Base-by-base conservation (phyloP, 2,888 invertebrate genomes). In the Glaucopsyche alexis region DNA sequence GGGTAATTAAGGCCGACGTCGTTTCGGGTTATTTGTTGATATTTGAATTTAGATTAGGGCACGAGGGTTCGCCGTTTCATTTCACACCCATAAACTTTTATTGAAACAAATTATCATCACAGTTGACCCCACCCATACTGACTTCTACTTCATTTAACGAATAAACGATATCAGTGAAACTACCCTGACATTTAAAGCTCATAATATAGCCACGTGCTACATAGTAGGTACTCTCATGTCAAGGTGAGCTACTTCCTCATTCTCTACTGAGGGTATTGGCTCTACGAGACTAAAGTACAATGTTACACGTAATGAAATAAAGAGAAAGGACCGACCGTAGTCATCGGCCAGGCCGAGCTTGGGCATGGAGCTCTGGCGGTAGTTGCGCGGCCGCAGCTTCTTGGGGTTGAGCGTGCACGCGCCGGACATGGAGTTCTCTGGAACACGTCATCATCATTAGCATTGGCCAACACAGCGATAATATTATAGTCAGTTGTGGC, bases 331-430 rank as follows among this genome's bases (percentile, higher is more conserved):
- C 60, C 29, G 29, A 92, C 92, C 92, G 76, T 91, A 92, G 79
- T 93, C 93, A 76, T 93, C 91, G 78, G 88, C 89, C 79, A 87
- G 81, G 77, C 91, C 90, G 80, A 92, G 84, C 85, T 93, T 93
- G n/a, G 93, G 93, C 89, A 93, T 88, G 14, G 93, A 93, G 75
- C 93, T 93, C 80, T 93, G 93, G 75, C 93, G 87, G 79, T 89
- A 92, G 80, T 91, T 92, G 75, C 93, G 86, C 79, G 89, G 91
- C 19, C 91, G 84, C 73, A 88, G 87, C 79, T 92, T 92, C 83
- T 92, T 93, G 1, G 90, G 80, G 75, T 93, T 93, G 73, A 93
- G 78, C 50, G 93, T 93, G n/a, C 91, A 92, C 52, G 88, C 84
- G 0, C 93, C 93, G 14, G 93, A 93, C 85, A 93, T 87, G 78